Evolutionary conservation across 2,888 invertebrate species (phyloP), one percentile per base, ranked within the genome.

Genomic region (Digitonthophagus gazella): DNA sequence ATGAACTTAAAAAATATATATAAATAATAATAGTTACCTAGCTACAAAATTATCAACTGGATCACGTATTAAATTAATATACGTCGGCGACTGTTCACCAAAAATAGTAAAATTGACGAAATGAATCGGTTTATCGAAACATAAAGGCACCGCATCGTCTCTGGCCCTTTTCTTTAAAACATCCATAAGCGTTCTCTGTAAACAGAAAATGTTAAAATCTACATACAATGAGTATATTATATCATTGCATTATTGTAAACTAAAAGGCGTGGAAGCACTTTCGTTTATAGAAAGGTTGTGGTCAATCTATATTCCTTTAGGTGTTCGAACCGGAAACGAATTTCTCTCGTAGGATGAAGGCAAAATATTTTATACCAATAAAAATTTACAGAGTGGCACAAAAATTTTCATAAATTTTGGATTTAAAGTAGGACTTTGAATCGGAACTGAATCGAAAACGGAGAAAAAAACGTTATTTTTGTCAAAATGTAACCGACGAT

Each of bases 41-140:
- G 85, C 83, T 54, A 86, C 77, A 56, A 84, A 80, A 76, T 82
- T 85, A 73, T 87, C 86, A 15, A 87, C 79, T 0, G 89, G 90
- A 76, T 89, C 86, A 73, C 89, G 82, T 56, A 89, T 84, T 58
- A 89, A 74, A 74, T 87, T 88, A 70, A 90, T 83, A 78, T 85
- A 89, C 14, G 86, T 86, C 2, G 89, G 89, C 14, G 86, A 85
- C 74, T 87, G 87, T 67, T 83, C 83, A 44, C 85, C 86, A 74
- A 84, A 87, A 56, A 81, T 77, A 2, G 86, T 85, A 78, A 89
- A 89, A 79, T 89, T 88, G 14, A 88, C 79, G 76, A 88, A 89
- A 76, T 86, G 85, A 0, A 88, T 82, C 74, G 87, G 86, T 15
- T 86, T 82, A 76, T 89, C 88, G 75, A 89, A 88, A 75, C 86